Conservation (phyloP, 2,797 vertebrate genomes). For the Molothrus ater region DNA sequence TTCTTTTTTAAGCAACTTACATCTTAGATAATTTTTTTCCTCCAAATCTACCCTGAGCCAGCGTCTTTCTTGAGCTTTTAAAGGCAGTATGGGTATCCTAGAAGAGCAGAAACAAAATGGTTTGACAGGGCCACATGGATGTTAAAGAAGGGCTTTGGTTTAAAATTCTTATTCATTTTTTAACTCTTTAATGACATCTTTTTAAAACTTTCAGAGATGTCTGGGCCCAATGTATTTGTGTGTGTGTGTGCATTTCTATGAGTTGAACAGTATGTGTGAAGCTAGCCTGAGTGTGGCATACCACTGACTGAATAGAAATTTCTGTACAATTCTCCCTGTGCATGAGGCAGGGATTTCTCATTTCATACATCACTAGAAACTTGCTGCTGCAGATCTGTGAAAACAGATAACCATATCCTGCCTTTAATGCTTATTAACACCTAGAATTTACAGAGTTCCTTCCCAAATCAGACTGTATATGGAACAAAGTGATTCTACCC, state of each 20-base stretch:
- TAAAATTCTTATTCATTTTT: background rate
- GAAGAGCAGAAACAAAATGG: background rate
- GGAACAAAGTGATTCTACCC: background rate
- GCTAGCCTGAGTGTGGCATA: background rate
- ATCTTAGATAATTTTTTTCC: background rate
- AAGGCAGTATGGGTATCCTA: background rate
- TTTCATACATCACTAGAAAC: slow-evolving; percentile 50
- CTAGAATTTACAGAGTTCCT: background rate
- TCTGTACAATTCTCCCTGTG: slow-evolving; percentile 12
- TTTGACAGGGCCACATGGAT: background rate
- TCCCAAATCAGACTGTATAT: background rate
- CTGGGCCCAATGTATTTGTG: background rate
- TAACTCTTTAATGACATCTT: background rate
- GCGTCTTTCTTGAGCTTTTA: background rate
- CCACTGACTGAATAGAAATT: background rate
- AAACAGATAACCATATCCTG: background rate
- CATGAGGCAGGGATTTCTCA: slow-evolving; percentile 1
- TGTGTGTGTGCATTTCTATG: background rate
- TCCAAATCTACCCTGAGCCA: background rate
- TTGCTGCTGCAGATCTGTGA: background rate
- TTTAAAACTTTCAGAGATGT: background rate
- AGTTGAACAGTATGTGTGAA: background rate
- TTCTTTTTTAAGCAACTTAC: background rate
- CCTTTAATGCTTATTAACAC: background rate
- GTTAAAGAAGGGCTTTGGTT: background rate